A percentile compares a stretch with the other conserved stretches of the same genome.
Conservation (phyloP, 2,797 vertebrate genomes). For the Neopelma chrysocephalum region DNA sequence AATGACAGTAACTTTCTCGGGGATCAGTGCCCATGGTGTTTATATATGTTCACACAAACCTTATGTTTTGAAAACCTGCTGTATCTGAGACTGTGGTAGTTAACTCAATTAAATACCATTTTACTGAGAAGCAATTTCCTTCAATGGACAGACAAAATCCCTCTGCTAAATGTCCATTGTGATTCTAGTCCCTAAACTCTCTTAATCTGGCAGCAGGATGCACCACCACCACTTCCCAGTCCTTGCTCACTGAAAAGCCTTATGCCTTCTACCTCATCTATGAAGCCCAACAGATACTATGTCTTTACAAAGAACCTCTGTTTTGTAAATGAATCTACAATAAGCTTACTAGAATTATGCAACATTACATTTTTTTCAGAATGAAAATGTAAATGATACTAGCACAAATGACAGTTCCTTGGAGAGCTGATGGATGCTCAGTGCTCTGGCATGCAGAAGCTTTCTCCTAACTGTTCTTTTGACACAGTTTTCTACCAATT, state of each 20-base stretch:
- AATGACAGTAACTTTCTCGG: neutral
- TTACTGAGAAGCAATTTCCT: neutral
- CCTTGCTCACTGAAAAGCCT: neutral
- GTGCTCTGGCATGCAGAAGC: slow-evolving; percentile 17
- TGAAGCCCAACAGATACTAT: neutral
- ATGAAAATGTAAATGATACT: slow-evolving; percentile 38
- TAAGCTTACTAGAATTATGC: slow-evolving; percentile 1
- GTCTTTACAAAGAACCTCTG: neutral
- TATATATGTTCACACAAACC: neutral
- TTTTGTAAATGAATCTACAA: slow-evolving; percentile 12
- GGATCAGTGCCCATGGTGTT: neutral
- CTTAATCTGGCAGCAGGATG: neutral
- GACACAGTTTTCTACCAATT: slow-evolving; percentile 70
- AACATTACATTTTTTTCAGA: neutral
- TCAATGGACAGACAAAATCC: neutral
- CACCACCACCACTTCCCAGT: neutral
- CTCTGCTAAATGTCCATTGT: neutral
- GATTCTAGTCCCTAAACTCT: neutral
- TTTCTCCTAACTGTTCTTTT: slow-evolving; percentile 40
- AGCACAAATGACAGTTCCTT: slow-evolving; percentile 52
- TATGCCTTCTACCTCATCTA: neutral
- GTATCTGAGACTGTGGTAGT: neutral
- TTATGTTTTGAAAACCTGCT: neutral
- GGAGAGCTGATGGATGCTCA: slow-evolving; percentile 35
- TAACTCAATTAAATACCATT: neutral